Conservation (phyloP, 2,113 vertebrate genomes). For the Caretta caretta region DNA sequence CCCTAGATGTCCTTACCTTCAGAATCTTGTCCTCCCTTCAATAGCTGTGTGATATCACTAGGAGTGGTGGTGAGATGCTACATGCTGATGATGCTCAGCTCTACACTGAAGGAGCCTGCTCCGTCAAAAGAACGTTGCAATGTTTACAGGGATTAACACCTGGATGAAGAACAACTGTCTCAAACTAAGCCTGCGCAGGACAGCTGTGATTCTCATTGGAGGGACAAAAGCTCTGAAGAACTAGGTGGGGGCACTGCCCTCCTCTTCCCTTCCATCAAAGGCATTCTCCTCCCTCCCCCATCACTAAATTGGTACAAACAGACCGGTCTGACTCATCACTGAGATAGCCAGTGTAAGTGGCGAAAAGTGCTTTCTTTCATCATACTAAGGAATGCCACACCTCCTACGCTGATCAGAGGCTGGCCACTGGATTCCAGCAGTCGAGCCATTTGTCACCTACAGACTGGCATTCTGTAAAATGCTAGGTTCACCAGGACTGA, state of each 20-base stretch:
- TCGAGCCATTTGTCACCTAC: background rate
- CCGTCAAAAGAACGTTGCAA: background rate
- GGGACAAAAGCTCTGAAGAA: background rate
- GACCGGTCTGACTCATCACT: background rate
- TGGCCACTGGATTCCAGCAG: background rate
- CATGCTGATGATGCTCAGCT: background rate
- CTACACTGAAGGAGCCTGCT: background rate
- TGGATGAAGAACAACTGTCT: fast-evolving
- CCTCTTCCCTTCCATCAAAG: background rate
- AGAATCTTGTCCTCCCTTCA: background rate
- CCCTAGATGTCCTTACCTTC: background rate
- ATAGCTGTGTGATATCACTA: background rate
- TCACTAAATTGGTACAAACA: background rate
- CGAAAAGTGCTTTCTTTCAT: constrained; percentile 4
- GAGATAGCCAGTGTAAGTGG: background rate
- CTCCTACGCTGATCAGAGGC: background rate
- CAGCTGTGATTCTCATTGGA: background rate
- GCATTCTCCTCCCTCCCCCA: background rate
- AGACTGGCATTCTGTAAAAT: background rate
- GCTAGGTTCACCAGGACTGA: background rate
- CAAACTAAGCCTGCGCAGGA: fast-evolving
- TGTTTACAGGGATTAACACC: background rate
- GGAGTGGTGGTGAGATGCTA: background rate
- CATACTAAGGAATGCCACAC: background rate
- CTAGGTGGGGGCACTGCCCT: background rate